Evolutionary conservation across 64 coral and sea anemone species (phyloP).

Genomic region (Hydrozoanthus tunicans): DNA sequence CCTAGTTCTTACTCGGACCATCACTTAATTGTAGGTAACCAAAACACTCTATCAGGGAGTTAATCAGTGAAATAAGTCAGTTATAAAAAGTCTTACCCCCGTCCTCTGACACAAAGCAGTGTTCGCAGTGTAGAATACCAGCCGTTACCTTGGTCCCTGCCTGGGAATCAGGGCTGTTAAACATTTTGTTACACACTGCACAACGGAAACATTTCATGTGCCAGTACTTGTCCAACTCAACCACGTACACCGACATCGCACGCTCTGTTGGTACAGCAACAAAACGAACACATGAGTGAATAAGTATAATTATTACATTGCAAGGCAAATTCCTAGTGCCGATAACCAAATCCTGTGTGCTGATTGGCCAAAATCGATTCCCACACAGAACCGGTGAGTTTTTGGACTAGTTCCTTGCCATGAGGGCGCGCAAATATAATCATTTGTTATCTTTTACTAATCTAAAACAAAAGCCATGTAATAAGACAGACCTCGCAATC

Average conservation of each 20-base stretch:
- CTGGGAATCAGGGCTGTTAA: slow-evolving; percentile 46
- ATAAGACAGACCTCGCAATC: too few relatives aligned
- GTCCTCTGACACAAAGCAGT: slow-evolving; percentile 45
- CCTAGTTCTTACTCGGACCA: too few relatives aligned
- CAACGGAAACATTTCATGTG: slow-evolving; percentile 60
- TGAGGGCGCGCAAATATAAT: too few relatives aligned
- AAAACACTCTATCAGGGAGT: neutral
- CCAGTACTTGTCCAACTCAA: slow-evolving; percentile 53
- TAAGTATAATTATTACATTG: neutral
- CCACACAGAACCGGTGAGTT: too few relatives aligned
- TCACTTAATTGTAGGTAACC: neutral
- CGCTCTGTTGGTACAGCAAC: slow-evolving; percentile 21
- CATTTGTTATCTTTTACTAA: too few relatives aligned
- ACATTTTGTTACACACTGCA: slow-evolving; percentile 54
- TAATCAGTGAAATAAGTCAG: neutral
- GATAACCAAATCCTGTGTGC: too few relatives aligned
- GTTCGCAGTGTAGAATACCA: slow-evolving; percentile 48
- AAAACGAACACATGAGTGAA: neutral
- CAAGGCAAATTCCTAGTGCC: too few relatives aligned
- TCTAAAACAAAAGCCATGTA: too few relatives aligned
- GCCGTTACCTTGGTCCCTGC: slow-evolving; percentile 31
- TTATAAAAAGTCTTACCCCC: slow-evolving; percentile 11
- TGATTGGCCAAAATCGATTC: too few relatives aligned
- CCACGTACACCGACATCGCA: slow-evolving; percentile 51
- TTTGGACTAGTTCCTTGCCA: too few relatives aligned